Evolutionary conservation across 2,888 invertebrate genomes (phyloP).

Genomic region (Lasioglossum marginatum): DNA sequence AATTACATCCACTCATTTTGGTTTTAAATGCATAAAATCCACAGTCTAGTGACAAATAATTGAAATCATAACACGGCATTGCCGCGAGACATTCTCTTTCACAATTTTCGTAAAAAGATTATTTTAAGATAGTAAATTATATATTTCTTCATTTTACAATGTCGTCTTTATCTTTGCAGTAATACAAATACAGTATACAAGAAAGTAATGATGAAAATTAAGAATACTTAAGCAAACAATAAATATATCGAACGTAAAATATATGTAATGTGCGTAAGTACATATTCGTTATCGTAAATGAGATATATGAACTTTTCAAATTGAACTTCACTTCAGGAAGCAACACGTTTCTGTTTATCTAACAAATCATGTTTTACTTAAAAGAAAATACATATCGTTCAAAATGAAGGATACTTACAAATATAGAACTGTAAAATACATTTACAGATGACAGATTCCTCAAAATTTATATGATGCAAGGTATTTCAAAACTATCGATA

Average conservation of each 20-base stretch:
- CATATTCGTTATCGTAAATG: not conserved
- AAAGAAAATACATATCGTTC: not conserved
- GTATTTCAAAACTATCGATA: constrained; percentile 39
- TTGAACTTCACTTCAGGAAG: not conserved
- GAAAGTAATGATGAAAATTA: not conserved
- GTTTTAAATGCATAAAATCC: no score
- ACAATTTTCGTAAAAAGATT: not conserved
- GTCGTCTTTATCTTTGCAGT: not conserved
- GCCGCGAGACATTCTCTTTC: not conserved
- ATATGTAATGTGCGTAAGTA: not conserved
- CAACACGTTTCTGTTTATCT: not conserved
- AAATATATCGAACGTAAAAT: not conserved
- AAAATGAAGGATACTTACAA: not conserved
- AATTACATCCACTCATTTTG: no score
- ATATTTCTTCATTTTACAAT: not conserved
- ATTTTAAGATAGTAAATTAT: not conserved
- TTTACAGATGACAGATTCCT: not conserved
- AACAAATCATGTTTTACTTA: not conserved
- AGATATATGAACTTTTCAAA: not conserved
- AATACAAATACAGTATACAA: not conserved
- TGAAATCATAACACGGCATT: not conserved
- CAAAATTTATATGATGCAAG: not conserved
- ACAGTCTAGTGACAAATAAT: not conserved
- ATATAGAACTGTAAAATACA: not conserved
- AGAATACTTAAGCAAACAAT: not conserved